phyloP scores from a whole-genome alignment of 2,113 vertebrate species.

The Picathartes gymnocephalus region DNA sequence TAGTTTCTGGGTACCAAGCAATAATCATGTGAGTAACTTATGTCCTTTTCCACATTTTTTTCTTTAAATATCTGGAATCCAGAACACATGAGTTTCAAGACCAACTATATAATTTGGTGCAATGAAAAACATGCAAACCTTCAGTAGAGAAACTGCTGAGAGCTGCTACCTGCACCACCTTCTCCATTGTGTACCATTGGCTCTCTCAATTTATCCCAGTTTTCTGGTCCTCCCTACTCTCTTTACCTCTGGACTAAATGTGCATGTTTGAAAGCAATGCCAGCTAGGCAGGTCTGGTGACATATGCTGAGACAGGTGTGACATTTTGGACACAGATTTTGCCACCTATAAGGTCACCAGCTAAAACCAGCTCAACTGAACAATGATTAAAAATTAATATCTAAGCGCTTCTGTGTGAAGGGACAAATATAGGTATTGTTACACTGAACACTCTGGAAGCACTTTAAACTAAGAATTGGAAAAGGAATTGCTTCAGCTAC shows the following conservation, averaged over 20 bases:
- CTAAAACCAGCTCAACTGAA: background rate
- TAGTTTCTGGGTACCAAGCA: background rate
- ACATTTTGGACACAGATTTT: background rate
- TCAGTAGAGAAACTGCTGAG: background rate
- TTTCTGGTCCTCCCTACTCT: background rate
- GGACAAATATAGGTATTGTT: background rate
- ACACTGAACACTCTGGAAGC: background rate
- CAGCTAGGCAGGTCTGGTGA: background rate
- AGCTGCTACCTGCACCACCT: background rate
- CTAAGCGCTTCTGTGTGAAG: background rate
- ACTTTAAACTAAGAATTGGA: background rate
- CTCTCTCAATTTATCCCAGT: background rate
- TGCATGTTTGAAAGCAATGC: background rate
- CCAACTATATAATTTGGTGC: background rate
- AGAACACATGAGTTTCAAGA: background rate
- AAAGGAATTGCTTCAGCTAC: background rate
- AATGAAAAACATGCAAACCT: background rate
- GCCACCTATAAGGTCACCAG: background rate
- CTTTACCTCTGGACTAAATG: background rate
- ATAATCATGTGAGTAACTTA: background rate
- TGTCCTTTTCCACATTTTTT: background rate
- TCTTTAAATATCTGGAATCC: background rate
- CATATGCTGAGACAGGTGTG: background rate
- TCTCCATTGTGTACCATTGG: background rate
- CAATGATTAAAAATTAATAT: background rate